Conservation (phyloP, 2,888 invertebrate genomes). For the Tinea semifulvella region DNA sequence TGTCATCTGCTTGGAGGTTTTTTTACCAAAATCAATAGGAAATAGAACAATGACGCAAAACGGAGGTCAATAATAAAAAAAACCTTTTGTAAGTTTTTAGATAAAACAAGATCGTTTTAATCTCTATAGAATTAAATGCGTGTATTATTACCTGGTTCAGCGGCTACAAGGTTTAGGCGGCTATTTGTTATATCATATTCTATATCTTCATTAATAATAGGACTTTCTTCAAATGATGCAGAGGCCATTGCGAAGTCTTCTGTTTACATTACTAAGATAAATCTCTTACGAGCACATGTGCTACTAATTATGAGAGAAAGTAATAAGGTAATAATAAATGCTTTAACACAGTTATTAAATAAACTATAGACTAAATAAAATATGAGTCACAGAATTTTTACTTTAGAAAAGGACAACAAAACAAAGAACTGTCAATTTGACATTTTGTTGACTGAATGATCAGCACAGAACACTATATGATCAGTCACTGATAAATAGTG, state of each 20-base stretch:
- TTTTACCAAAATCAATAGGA: neutral
- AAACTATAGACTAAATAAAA: neutral
- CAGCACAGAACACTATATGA: too few relatives aligned
- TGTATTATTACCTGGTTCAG: conserved; percentile 36
- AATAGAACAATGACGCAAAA: neutral
- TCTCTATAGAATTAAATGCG: neutral
- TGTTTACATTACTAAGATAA: neutral
- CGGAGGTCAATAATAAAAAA: conserved; percentile 2
- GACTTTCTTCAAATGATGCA: conserved; percentile 47
- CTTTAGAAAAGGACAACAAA: conserved; percentile 6
- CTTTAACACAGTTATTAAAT: neutral
- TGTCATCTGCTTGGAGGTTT: neutral
- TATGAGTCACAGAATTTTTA: conserved; percentile 4
- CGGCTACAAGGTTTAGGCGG: conserved; percentile 41
- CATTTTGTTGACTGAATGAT: too few relatives aligned
- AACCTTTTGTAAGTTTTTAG: neutral
- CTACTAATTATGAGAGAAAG: neutral
- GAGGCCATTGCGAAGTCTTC: conserved; percentile 1
- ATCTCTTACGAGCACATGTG: neutral
- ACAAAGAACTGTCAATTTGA: conserved; percentile 4
- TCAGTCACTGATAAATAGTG: too few relatives aligned
- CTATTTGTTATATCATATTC: conserved; percentile 51
- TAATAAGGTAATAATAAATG: conserved; percentile 1
- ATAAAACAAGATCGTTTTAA: neutral
- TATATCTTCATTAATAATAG: conserved; percentile 53